Evolutionary conservation across 2,888 invertebrate species (phyloP).

Genomic region (Hedychridium roseum): DNA sequence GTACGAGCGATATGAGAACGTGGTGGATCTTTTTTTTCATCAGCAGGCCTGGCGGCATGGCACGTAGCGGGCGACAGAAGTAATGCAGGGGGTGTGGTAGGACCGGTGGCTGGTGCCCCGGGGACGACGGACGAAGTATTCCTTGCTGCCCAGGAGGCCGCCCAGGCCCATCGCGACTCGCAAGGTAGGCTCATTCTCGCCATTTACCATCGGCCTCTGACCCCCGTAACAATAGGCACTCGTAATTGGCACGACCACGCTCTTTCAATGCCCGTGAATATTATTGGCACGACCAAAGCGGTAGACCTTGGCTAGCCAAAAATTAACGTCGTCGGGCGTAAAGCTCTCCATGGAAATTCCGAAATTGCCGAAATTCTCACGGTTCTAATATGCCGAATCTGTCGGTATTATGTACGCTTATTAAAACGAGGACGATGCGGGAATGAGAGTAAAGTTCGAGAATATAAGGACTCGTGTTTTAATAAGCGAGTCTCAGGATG

Average conservation of each 20-base stretch:
- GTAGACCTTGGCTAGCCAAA: too few species aligned
- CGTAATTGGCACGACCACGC: conserved; percentile 12
- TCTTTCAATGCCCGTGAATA: not conserved
- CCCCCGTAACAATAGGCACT: conserved; percentile 59
- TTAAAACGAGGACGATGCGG: too few species aligned
- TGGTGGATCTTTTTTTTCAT: conserved; percentile 17
- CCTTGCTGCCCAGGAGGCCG: conserved; percentile 82
- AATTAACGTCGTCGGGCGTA: too few species aligned
- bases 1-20: not conserved
- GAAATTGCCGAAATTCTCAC: too few species aligned
- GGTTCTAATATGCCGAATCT: too few species aligned
- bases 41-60: conserved; percentile 83
- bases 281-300: conserved; percentile 6
- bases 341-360: too few species aligned
- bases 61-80: conserved; percentile 81
- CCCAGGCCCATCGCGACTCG: conserved; percentile 83
- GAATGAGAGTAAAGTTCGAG: too few species aligned
- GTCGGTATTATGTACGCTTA: too few species aligned
- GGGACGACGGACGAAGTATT: conserved; percentile 77
- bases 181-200: conserved; percentile 82
- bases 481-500: too few species aligned
- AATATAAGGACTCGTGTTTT: too few species aligned
- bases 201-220: conserved; percentile 52
- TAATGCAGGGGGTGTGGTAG: conserved; percentile 66
- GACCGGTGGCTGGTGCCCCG: conserved; percentile 55